phyloP scores from a whole-genome alignment of 2,113 vertebrate genomes.

The Amazona guildingii region DNA sequence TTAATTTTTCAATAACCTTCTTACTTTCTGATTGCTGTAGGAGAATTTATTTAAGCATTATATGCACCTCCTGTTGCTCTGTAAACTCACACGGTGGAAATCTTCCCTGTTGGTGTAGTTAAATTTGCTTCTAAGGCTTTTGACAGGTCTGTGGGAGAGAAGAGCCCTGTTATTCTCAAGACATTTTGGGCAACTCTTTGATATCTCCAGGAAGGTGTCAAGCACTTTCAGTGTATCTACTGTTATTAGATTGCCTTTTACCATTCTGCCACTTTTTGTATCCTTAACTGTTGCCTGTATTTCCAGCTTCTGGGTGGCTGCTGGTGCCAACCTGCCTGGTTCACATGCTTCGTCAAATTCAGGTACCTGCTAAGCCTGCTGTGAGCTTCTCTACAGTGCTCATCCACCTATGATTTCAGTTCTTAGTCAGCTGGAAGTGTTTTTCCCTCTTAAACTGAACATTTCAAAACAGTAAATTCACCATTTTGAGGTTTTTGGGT shows the following conservation, averaged over 20 bases:
- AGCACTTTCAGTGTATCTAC: background rate
- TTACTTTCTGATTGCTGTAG: background rate
- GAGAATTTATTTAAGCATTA: background rate
- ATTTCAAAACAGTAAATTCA: background rate
- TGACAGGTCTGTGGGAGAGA: background rate
- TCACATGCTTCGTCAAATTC: background rate
- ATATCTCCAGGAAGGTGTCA: background rate
- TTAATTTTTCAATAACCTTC: background rate
- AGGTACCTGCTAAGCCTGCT: background rate
- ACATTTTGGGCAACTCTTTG: background rate
- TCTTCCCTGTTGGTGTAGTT: background rate
- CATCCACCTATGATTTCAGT: background rate
- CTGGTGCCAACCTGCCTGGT: background rate
- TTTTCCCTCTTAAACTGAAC: background rate
- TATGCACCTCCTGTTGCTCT: background rate
- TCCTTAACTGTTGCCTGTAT: background rate
- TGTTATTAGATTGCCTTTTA: background rate
- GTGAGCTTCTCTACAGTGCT: background rate
- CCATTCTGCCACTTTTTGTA: background rate
- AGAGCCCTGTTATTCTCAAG: background rate
- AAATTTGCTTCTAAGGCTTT: background rate
- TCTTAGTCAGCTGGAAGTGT: background rate
- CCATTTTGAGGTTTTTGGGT: background rate
- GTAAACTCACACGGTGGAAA: background rate
- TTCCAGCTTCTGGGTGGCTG: background rate